Percentiles rank a stretch among this genome's conserved stretches.
Evolutionary conservation across 2,888 invertebrate genomes (phyloP).

Genomic region (Leptopilina drosophilae): DNA sequence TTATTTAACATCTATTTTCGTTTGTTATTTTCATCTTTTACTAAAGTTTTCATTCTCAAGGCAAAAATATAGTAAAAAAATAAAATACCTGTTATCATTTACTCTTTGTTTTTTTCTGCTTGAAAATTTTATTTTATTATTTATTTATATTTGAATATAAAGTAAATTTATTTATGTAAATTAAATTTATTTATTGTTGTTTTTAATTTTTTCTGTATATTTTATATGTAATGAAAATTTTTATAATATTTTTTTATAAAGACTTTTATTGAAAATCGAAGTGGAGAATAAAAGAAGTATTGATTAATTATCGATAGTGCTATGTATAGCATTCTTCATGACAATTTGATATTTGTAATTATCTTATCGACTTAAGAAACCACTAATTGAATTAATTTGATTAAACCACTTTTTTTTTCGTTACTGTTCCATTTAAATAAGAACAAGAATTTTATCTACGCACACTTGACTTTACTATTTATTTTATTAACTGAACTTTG

Average conservation of each 20-base stretch:
- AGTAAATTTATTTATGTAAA: too few species aligned
- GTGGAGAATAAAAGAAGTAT: neutral
- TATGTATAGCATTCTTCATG: neutral
- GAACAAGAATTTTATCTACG: neutral
- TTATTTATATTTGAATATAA: too few species aligned
- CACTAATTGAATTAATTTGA: neutral
- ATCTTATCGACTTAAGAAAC: neutral
- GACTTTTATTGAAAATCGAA: neutral
- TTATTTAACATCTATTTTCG: neutral
- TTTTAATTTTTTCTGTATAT: too few species aligned
- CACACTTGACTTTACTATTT: neutral
- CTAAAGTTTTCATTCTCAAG: neutral
- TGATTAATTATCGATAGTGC: neutral
- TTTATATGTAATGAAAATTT: too few species aligned
- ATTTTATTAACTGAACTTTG: neutral
- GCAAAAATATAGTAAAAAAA: neutral
- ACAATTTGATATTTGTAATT: conserved; percentile 3
- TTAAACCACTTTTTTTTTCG: neutral
- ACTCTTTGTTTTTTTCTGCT: too few species aligned
- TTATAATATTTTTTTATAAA: neutral
- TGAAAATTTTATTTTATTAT: too few species aligned
- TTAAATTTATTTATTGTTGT: too few species aligned
- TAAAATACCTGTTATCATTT: too few species aligned
- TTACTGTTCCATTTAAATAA: neutral
- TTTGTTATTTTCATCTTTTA: neutral